phyloP scores from a whole-genome alignment of 2,113 vertebrate species.

The Pardalotus punctatus region DNA sequence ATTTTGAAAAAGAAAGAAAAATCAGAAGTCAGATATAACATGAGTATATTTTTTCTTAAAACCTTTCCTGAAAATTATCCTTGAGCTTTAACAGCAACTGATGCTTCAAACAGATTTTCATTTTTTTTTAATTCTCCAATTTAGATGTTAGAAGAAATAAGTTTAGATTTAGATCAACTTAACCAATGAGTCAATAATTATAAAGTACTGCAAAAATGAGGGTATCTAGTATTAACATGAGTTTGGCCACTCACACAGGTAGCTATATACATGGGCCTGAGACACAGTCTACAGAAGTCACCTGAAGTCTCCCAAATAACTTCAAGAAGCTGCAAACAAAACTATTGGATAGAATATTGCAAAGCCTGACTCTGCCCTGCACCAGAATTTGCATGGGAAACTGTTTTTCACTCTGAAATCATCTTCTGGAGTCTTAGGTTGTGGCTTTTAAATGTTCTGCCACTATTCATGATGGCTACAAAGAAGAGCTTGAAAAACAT shows the following conservation, averaged over 20 bases:
- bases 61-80: neutral
- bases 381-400: neutral
- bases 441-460: neutral
- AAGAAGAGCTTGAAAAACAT: neutral
- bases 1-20: slow-evolving; percentile 20
- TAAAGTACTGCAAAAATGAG: neutral
- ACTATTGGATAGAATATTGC: neutral
- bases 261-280: accelerated
- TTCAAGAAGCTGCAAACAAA: neutral
- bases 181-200: neutral
- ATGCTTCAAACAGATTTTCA: neutral
- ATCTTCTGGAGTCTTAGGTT: neutral
- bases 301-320: neutral
- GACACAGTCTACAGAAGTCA: neutral
- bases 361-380: neutral
- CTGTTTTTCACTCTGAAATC: neutral
- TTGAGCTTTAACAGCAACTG: neutral
- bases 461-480: neutral
- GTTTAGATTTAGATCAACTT: neutral
- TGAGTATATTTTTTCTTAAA: neutral
- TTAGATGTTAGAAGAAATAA: neutral
- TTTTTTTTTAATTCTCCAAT: neutral
- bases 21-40: neutral
- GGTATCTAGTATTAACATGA: neutral
- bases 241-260: neutral